A percentile compares a stretch with the other conserved stretches of the same genome.
Conservation (phyloP, 2,888 invertebrate genomes). For the Caenorhabditis macrosperma region DNA sequence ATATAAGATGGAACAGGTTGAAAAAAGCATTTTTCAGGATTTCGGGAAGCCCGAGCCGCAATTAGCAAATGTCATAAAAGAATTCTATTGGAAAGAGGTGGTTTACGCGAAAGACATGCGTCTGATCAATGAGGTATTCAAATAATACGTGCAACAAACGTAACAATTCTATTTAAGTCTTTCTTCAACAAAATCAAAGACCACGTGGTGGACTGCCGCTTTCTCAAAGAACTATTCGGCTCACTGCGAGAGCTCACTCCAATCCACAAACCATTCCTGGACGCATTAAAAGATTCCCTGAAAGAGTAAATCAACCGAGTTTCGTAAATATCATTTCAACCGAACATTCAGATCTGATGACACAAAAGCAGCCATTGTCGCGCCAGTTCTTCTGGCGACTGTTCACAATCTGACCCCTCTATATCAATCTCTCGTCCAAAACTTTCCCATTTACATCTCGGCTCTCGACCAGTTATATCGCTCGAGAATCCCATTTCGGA, state of each 20-base stretch:
- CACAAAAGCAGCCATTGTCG: conserved; percentile 29
- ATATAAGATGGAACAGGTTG: not conserved
- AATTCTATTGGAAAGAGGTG: conserved; percentile 66
- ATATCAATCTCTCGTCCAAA: conserved; percentile 59
- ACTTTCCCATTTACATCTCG: conserved; percentile 65
- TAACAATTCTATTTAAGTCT: conserved; percentile 27
- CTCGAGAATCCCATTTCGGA: conserved; percentile 53
- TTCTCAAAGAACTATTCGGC: conserved; percentile 55
- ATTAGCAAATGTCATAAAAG: conserved; percentile 60
- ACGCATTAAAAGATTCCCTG: conserved; percentile 33
- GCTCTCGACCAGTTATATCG: conserved; percentile 61
- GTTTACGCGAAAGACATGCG: conserved; percentile 78
- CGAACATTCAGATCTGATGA: conserved; percentile 39
- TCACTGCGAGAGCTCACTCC: conserved; percentile 47
- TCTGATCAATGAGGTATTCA: conserved; percentile 80
- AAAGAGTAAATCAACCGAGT: conserved; percentile 9
- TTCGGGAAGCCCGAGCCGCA: conserved; percentile 48
- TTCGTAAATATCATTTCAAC: not conserved
- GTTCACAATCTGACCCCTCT: conserved; percentile 63
- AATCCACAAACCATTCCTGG: conserved; percentile 38
- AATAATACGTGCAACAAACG: too few relatives aligned
- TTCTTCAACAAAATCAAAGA: conserved; percentile 56
- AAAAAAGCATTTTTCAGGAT: conserved; percentile 30
- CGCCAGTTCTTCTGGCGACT: conserved; percentile 83
- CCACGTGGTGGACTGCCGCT: conserved; percentile 33